Conservation (phyloP, 2,113 vertebrate species). For the Speoplatyrhinus poulsoni region DNA sequence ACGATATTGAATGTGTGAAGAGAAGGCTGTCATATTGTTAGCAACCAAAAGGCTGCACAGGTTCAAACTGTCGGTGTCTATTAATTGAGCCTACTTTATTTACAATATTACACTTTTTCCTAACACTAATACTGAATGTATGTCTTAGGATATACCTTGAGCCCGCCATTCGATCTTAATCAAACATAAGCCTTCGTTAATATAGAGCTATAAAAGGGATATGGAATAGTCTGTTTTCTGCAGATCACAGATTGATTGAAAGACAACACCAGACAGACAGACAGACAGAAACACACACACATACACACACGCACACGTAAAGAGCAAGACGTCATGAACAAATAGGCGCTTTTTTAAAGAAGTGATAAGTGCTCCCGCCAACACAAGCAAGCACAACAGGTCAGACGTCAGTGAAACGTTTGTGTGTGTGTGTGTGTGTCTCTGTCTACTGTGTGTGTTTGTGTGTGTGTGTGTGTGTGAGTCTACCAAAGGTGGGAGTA, state of each 20-base stretch:
- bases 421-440: constrained; percentile 13
- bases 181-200: no score
- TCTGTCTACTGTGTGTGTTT: constrained; percentile 7
- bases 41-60: no score
- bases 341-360: background rate
- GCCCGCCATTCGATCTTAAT: no score
- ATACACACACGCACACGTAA: background rate
- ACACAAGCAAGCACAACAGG: background rate
- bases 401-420: constrained; percentile 17
- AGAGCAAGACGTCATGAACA: constrained; percentile 21
- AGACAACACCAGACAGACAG: background rate
- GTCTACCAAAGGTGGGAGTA: no score
- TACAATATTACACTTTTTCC: no score
- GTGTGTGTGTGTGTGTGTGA: background rate
- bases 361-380: background rate
- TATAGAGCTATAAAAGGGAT: no score
- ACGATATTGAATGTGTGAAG: no score
- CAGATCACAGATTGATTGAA: background rate
- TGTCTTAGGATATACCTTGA: no score
- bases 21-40: background rate
- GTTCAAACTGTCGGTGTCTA: no score
- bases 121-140: no score
- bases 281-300: background rate
- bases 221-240: no score
- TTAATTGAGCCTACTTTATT: no score